Conservation (phyloP, 2,888 invertebrate genomes). For the Caenorhabditis sp. region DNA sequence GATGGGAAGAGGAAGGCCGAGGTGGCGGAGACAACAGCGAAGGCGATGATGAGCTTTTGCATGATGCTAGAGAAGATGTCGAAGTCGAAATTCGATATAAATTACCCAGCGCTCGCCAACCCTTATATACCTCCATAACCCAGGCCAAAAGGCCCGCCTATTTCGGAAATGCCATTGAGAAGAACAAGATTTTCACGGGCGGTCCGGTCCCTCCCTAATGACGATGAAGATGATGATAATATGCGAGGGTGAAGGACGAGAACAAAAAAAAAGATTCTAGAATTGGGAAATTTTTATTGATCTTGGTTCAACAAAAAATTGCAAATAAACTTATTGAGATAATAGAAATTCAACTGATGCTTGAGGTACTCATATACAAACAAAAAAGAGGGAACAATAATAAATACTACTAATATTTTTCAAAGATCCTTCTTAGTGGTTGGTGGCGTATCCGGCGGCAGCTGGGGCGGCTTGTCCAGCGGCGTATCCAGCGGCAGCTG, state of each 20-base stretch:
- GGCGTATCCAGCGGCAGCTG: constrained; percentile 22
- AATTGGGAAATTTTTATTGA: not conserved
- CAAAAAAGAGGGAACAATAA: not conserved
- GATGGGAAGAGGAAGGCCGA: constrained; percentile 42
- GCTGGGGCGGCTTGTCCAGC: constrained; percentile 24
- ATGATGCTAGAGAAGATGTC: constrained; percentile 25
- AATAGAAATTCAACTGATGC: not conserved
- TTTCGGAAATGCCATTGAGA: not conserved
- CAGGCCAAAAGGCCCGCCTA: not conserved
- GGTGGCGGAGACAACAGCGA: constrained; percentile 36
- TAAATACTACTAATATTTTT: not conserved
- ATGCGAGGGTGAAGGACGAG: not conserved
- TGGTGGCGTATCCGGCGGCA: constrained; percentile 18
- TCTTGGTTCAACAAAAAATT: not conserved
- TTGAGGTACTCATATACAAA: constrained; percentile 6
- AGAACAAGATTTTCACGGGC: not conserved
- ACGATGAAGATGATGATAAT: not conserved
- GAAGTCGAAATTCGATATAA: constrained; percentile 20
- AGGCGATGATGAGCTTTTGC: constrained; percentile 45
- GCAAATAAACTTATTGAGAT: constrained; percentile 1
- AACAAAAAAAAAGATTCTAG: not conserved
- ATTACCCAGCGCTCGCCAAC: not conserved
- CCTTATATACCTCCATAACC: not conserved
- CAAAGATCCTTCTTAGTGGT: not conserved
- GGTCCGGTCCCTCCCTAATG: not conserved